Conservation (phyloP, 2,888 invertebrate genomes). For the Caradrina clavipalpis region DNA sequence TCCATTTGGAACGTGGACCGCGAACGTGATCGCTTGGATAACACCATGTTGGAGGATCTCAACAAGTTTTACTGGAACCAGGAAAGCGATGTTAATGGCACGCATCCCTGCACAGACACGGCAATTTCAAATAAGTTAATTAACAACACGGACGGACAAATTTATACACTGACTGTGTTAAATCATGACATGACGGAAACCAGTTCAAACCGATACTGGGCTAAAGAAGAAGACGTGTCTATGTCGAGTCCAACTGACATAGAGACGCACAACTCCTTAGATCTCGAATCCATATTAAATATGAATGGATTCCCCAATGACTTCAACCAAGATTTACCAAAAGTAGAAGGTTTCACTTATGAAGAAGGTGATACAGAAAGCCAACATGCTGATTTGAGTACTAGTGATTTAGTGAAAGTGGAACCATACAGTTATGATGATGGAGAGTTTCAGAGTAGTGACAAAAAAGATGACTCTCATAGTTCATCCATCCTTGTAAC, state of each 20-base stretch:
- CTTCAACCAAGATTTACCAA: slow-evolving; percentile 92
- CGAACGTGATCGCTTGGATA: slow-evolving; percentile 93
- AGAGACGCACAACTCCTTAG: slow-evolving; percentile 92
- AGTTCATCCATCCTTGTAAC: slow-evolving; percentile 86
- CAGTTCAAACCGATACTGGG: slow-evolving; percentile 92
- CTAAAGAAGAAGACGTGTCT: slow-evolving; percentile 92
- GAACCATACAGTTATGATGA: slow-evolving; percentile 86
- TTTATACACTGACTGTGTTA: slow-evolving; percentile 96
- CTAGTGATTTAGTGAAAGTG: slow-evolving; percentile 90
- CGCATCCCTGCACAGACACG: slow-evolving; percentile 86
- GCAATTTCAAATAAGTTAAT: slow-evolving; percentile 89
- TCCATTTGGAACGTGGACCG: slow-evolving; percentile 94
- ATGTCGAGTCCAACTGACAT: slow-evolving; percentile 91
- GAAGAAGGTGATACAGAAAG: slow-evolving; percentile 95
- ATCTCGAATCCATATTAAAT: slow-evolving; percentile 95
- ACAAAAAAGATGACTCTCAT: slow-evolving; percentile 85
- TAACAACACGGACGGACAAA: slow-evolving; percentile 94
- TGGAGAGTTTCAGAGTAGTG: slow-evolving; percentile 80
- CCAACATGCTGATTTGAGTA: slow-evolving; percentile 93
- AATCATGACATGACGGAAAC: slow-evolving; percentile 94
- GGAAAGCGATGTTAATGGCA: slow-evolving; percentile 91
- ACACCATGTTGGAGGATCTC: slow-evolving; percentile 95
- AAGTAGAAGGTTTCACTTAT: slow-evolving; percentile 94
- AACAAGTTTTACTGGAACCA: slow-evolving; percentile 96
- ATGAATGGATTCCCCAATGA: slow-evolving; percentile 92